phyloP scores from a whole-genome alignment of 2,797 vertebrate genomes.

The Pantherophis vulpinus region DNA sequence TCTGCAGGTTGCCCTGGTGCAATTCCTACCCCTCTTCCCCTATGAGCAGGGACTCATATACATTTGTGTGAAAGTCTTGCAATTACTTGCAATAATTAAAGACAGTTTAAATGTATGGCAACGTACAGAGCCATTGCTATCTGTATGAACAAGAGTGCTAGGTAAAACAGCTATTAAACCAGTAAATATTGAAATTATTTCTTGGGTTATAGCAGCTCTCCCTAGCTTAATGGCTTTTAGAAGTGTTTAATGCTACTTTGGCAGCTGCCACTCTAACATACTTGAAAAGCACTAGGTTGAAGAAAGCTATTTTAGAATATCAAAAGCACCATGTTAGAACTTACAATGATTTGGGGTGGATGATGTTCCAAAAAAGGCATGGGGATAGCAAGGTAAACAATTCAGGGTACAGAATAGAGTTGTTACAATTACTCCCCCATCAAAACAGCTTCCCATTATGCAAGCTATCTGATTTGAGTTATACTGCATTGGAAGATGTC shows the following conservation, averaged over 20 bases:
- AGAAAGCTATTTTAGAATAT: neutral
- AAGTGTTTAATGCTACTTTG: neutral
- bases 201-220: neutral
- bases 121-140: neutral
- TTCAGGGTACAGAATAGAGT: neutral
- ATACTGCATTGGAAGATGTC: neutral
- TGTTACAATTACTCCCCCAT: neutral
- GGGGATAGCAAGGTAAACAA: neutral
- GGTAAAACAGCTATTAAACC: neutral
- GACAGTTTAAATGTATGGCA: neutral
- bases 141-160: neutral
- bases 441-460: neutral
- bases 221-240: neutral
- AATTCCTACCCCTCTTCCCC: neutral
- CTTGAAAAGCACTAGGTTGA: neutral
- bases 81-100: neutral
- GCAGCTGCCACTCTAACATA: neutral
- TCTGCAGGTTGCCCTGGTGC: neutral
- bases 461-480: neutral
- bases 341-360: neutral
- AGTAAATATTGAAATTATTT: neutral
- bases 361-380: neutral
- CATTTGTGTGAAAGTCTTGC: neutral
- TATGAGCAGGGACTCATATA: neutral
- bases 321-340: neutral